Percentiles rank a stretch among this genome's conserved stretches.
phyloP scores from a whole-genome alignment of 2,113 vertebrate species.

The Azemiops feae region DNA sequence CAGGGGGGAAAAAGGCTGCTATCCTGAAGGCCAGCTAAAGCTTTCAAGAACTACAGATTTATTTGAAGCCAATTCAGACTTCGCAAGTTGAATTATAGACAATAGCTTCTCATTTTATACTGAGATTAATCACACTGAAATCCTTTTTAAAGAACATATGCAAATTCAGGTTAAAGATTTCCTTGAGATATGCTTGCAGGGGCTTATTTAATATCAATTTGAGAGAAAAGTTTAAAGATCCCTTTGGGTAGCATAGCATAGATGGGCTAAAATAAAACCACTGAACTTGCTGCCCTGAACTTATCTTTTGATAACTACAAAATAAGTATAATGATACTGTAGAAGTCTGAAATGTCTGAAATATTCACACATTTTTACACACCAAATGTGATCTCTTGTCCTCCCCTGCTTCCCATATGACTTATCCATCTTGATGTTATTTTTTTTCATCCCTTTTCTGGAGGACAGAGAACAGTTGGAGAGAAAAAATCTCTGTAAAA shows the following conservation, averaged over 20 bases:
- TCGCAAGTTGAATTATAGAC: not conserved
- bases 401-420: not conserved
- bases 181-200: conserved; percentile 21
- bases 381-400: conserved; percentile 9
- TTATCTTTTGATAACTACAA: conserved; percentile 34
- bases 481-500: not conserved
- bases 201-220: conserved; percentile 37
- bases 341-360: conserved; percentile 25
- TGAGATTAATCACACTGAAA: conserved; percentile 16
- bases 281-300: conserved; percentile 43
- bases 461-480: not conserved
- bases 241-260: conserved; percentile 42
- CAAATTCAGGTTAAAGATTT: conserved; percentile 34
- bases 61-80: not conserved
- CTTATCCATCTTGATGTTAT: conserved; percentile 23
- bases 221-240: conserved; percentile 56
- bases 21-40: not conserved
- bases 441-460: conserved; percentile 18
- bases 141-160: conserved; percentile 20
- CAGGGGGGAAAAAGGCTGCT: not conserved
- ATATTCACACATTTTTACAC: conserved; percentile 14
- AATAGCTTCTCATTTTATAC: conserved; percentile 9
- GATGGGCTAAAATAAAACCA: conserved; percentile 45
- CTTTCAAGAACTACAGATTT: not conserved
- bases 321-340: conserved; percentile 18